These are phyloP conservation scores for Ditylenchus weischeri DNA, from an alignment of 2,888 invertebrate genomes.

Conservation along the genomic window DNA sequence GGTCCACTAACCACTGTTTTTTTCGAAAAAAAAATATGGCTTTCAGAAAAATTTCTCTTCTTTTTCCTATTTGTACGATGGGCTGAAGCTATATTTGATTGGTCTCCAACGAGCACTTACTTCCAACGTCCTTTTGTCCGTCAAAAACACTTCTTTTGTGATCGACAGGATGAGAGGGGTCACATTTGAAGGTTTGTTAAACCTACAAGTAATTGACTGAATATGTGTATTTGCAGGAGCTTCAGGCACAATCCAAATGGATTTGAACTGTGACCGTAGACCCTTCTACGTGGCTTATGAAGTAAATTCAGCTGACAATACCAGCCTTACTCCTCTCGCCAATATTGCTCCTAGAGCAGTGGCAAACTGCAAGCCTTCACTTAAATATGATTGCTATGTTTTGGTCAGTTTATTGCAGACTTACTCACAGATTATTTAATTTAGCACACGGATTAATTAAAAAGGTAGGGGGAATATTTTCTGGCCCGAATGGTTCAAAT, in stretches of 20 bases:
- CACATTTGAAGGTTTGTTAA: slow-evolving; percentile 20
- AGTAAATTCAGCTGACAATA: slow-evolving; percentile 8
- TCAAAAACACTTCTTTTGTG: slow-evolving; percentile 12
- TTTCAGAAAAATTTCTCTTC: not conserved
- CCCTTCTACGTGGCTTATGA: slow-evolving; percentile 14
- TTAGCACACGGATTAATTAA: too few species aligned
- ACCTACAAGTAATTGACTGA: not conserved
- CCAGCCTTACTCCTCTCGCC: slow-evolving; percentile 5
- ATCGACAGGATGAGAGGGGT: slow-evolving; percentile 6
- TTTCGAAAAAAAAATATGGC: not conserved
- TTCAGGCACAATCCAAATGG: slow-evolving; percentile 24
- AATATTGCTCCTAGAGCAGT: not conserved
- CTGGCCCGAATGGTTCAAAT: too few species aligned
- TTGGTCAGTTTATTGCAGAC: not conserved
- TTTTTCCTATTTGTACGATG: slow-evolving; percentile 14
- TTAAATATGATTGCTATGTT: slow-evolving; percentile 8
- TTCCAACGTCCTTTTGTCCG: not conserved
- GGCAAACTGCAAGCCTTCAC: not conserved
- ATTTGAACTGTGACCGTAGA: slow-evolving; percentile 10
- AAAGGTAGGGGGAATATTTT: too few species aligned
- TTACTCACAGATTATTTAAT: too few species aligned
- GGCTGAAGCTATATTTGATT: slow-evolving; percentile 17
- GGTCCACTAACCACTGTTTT: not conserved
- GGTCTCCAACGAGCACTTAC: slow-evolving; percentile 11
- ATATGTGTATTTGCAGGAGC: slow-evolving; percentile 18